Percentiles rank a stretch among this genome's conserved stretches.
These are phyloP conservation scores for Crypturellus tataupa DNA, from an alignment of 2,797 vertebrate species.

Conservation along the genomic window DNA sequence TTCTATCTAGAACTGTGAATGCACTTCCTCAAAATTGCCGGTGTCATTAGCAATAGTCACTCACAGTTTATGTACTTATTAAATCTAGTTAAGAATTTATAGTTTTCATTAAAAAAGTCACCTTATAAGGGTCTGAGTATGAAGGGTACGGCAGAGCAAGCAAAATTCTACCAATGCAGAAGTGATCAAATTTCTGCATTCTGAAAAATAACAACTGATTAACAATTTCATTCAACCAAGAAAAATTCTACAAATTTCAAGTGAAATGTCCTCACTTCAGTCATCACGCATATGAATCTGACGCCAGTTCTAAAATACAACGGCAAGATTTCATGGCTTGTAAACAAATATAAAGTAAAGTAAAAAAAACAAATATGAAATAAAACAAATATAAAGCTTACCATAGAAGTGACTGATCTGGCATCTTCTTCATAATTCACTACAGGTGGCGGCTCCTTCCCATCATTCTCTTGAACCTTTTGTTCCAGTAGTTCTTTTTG, in stretches of 20 bases:
- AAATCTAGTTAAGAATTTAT: not conserved
- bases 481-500: slow-evolving; percentile 92
- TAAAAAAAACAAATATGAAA: not conserved
- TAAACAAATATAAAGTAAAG: not conserved
- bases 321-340: not conserved
- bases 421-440: slow-evolving; percentile 95
- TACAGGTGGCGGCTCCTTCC: slow-evolving; percentile 89
- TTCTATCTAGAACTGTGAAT: not conserved
- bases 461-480: slow-evolving; percentile 91
- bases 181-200: not conserved
- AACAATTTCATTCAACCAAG: not conserved
- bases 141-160: not conserved
- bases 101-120: not conserved
- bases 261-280: not conserved
- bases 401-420: slow-evolving; percentile 93
- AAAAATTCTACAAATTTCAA: not conserved
- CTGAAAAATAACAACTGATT: not conserved
- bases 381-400: slow-evolving; percentile 69
- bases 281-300: not conserved
- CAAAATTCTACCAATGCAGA: not conserved
- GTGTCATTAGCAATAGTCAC: not conserved
- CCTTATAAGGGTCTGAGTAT: not conserved
- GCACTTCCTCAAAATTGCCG: not conserved
- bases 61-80: not conserved
- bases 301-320: not conserved